These are phyloP conservation scores for Blera fallax DNA, from an alignment of 2,888 invertebrate genomes.

Conservation along the genomic window DNA sequence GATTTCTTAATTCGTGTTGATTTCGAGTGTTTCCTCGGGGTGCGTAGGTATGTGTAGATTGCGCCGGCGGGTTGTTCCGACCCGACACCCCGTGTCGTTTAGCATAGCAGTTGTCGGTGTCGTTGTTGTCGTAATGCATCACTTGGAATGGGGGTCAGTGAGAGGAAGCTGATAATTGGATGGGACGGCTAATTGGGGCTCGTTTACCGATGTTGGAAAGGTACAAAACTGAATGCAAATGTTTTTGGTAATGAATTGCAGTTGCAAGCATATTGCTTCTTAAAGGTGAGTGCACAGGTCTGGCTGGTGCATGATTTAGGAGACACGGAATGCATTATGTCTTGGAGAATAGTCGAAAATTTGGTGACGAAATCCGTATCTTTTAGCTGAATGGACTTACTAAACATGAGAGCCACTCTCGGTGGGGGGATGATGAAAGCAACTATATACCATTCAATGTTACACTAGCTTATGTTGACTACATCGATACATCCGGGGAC, in stretches of 20 bases:
- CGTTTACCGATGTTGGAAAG: background rate
- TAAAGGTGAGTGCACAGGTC: background rate
- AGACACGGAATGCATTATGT: too few relatives aligned
- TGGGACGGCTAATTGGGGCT: conserved; percentile 31
- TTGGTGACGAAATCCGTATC: background rate
- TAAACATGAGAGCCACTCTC: too few relatives aligned
- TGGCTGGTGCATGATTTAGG: too few relatives aligned
- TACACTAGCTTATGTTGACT: too few relatives aligned
- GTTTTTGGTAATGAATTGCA: conserved; percentile 27
- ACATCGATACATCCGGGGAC: too few relatives aligned
- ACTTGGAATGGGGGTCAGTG: conserved; percentile 51
- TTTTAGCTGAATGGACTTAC: background rate
- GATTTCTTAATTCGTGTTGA: conserved; percentile 54
- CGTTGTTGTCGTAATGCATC: conserved; percentile 18
- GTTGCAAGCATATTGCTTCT: background rate
- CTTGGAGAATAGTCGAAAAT: too few relatives aligned
- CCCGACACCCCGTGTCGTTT: conserved; percentile 16
- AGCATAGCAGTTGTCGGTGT: background rate
- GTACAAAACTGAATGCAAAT: background rate
- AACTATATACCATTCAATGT: too few relatives aligned
- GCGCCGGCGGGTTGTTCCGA: background rate
- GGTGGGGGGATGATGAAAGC: too few relatives aligned
- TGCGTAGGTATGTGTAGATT: conserved; percentile 15
- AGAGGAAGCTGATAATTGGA: conserved; percentile 42
- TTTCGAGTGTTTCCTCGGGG: conserved; percentile 6